Percentiles rank a stretch among this genome's conserved stretches.
Evolutionary conservation across 2,888 invertebrate species (phyloP).

Genomic region (Nephrotoma guestfalica): DNA sequence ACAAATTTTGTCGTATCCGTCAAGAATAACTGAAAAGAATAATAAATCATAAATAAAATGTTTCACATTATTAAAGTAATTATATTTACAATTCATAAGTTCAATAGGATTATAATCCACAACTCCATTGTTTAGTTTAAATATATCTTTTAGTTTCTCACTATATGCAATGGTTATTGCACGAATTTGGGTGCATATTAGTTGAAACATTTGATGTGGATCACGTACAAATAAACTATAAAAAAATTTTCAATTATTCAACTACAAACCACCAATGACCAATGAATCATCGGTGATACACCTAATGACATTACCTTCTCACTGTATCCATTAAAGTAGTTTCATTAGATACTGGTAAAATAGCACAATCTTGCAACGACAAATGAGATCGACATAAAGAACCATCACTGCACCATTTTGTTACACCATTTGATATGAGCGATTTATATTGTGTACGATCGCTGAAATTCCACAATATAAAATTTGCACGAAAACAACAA

Average conservation of each 20-base stretch:
- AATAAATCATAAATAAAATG: neutral
- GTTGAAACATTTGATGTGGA: constrained; percentile 48
- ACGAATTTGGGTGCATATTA: constrained; percentile 47
- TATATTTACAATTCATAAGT: constrained; percentile 26
- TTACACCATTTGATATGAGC: constrained; percentile 6
- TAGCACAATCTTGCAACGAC: constrained; percentile 9
- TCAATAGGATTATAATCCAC: constrained; percentile 28
- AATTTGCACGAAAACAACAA: neutral
- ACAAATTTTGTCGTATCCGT: constrained; percentile 47
- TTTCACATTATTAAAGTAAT: neutral
- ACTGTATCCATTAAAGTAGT: constrained; percentile 11
- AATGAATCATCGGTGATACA: no score
- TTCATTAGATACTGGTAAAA: constrained; percentile 12
- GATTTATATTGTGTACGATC: constrained; percentile 8
- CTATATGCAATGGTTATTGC: constrained; percentile 48
- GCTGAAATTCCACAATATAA: neutral
- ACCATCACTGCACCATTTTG: constrained; percentile 12
- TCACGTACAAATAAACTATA: constrained; percentile 22
- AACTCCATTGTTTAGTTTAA: constrained; percentile 27
- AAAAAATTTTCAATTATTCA: neutral
- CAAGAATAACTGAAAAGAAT: constrained; percentile 37
- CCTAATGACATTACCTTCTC: constrained; percentile 8
- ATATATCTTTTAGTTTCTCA: constrained; percentile 32
- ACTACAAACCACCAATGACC: no score
- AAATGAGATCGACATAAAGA: constrained; percentile 10